Evolutionary conservation across 2,888 invertebrate genomes (phyloP), one percentile per base, ranked within the genome.

Genomic region (Diloba caeruleocephala): DNA sequence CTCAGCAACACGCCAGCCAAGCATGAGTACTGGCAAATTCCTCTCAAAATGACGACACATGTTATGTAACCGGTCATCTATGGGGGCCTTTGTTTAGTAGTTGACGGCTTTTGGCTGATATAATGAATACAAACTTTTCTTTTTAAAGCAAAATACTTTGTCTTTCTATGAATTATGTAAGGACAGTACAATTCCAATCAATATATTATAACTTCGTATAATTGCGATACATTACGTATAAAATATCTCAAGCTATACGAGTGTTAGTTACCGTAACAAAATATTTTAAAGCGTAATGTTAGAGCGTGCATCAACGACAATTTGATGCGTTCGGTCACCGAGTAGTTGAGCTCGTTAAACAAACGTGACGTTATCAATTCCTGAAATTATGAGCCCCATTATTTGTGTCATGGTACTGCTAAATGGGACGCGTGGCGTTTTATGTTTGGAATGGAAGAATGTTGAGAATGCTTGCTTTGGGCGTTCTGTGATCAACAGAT

Each of bases 321-420:
- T 85, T 87, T 84, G 81, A 85, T 82, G 84, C 79, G 82, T 81
- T 79, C 85, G 84, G 82, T 78, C 85, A 82, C 85, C 77, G 79
- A 79, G 89, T 88, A 87, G 87, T 92, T 92, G 84, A 92, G 92
- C 92, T 91, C 81, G 92, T 92, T 92, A 91, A 87, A 71, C 67
- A 64, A 55, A 72, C 76, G 79, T 83, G 85, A 83, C 84, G 85
- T 82, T 82, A 85, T 81, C 88, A 87, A 89, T 89, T 89, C 86
- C 87, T 83, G 85, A 89, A 89, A 88, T 89, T 84, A 88, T 89
- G 84, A 80, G 77, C 79, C 68, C 71, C 63, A 75, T 79, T 85
- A 87, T 89, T 89, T 80, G 82, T 89, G 88, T 88, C 89, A 89
- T 82, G 84, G 84, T 81, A 79, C 72, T 58, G 56, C 63, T 78